Evolutionary conservation across 2,797 vertebrate genomes (phyloP).

Genomic region (Dromococcyx pavoninus): DNA sequence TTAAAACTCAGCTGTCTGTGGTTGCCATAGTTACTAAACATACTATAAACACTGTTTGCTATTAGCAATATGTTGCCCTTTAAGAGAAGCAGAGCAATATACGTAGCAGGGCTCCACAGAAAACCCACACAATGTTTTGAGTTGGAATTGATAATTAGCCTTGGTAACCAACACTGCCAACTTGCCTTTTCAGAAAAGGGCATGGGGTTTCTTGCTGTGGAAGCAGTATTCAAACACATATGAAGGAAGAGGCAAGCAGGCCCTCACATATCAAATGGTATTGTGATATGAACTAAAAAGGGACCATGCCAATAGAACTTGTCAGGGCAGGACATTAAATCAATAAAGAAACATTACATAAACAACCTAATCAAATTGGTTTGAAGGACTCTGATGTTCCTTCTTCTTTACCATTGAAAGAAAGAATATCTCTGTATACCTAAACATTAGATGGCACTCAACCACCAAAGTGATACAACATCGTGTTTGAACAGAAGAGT

Average conservation of each 20-base stretch:
- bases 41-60: neutral
- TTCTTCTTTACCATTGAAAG: neutral
- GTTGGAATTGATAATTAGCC: neutral
- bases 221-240: neutral
- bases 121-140: neutral
- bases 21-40: constrained; percentile 45
- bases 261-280: neutral
- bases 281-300: neutral
- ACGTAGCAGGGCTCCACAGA: neutral
- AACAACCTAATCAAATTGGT: neutral
- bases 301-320: neutral
- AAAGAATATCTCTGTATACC: neutral
- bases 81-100: constrained; percentile 7
- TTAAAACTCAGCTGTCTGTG: neutral
- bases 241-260: neutral
- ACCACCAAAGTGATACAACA: neutral
- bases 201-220: neutral
- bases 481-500: neutral
- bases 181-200: neutral
- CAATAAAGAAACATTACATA: neutral
- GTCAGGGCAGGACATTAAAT: neutral
- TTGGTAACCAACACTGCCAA: neutral
- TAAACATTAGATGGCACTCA: neutral
- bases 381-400: neutral
- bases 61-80: neutral